phyloP scores from a whole-genome alignment of 2,113 vertebrate genomes.

The Oncorhynchus clarkii region DNA sequence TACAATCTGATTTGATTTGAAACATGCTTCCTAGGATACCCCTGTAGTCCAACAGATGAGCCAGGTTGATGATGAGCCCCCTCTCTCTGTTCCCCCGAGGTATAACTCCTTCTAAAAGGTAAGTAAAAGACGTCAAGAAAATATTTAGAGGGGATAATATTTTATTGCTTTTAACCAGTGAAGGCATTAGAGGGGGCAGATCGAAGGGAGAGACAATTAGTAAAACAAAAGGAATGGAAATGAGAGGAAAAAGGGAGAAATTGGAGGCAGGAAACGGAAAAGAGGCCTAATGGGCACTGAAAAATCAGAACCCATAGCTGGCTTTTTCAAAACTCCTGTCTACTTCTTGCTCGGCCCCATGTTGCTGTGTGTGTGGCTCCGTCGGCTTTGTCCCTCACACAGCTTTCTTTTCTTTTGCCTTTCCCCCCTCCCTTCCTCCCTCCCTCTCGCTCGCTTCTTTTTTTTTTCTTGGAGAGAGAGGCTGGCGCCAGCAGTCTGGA shows the following conservation, averaged over 20 bases:
- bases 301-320: constrained; percentile 48
- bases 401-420: constrained; percentile 70
- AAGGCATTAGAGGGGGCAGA: constrained; percentile 17
- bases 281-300: constrained; percentile 35
- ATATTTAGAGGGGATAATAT: constrained; percentile 29
- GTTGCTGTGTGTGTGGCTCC: constrained; percentile 62
- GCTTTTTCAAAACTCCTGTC: constrained; percentile 53
- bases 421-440: constrained; percentile 56
- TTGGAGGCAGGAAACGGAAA: constrained; percentile 23
- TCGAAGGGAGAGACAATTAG: constrained; percentile 46
- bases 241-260: constrained; percentile 15
- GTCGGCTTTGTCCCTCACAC: constrained; percentile 76
- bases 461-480: constrained; percentile 86
- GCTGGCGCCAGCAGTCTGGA: constrained; percentile 99
- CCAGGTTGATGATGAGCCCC: too few species aligned
- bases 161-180: constrained; percentile 23
- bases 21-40: too few species aligned
- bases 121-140: constrained; percentile 36
- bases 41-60: too few species aligned
- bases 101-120: constrained; percentile 41
- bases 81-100: constrained; percentile 1
- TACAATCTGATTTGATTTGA: too few species aligned
- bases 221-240: constrained; percentile 32
- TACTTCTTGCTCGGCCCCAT: constrained; percentile 41
- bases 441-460: constrained; percentile 29